Conservation (phyloP, 2,113 vertebrate species). For the Struthio camelus region DNA sequence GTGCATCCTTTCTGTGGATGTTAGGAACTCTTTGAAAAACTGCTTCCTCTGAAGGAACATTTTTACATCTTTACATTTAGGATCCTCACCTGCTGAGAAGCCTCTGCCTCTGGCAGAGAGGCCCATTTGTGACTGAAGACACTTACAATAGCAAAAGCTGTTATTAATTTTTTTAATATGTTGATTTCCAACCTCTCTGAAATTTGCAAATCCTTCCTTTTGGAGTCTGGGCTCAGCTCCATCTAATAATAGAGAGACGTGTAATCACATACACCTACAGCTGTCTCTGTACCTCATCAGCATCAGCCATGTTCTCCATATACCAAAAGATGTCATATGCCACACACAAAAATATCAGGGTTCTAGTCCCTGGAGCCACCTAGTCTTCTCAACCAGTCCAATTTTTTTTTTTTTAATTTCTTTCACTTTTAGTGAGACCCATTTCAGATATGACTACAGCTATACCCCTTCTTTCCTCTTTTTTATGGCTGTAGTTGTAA, state of each 20-base stretch:
- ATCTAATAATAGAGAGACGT: background rate
- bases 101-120: background rate
- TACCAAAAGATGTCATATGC: background rate
- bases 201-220: background rate
- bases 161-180: background rate
- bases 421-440: background rate
- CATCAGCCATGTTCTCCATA: background rate
- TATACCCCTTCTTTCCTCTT: background rate
- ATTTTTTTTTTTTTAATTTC: background rate
- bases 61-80: background rate
- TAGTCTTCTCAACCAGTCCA: background rate
- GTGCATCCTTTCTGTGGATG: rapidly evolving
- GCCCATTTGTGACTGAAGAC: background rate
- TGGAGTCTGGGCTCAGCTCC: background rate
- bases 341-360: background rate
- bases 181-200: background rate
- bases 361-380: background rate
- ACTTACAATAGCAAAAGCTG: background rate
- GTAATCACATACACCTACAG: background rate
- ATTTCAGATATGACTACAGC: background rate
- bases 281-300: background rate
- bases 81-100: background rate
- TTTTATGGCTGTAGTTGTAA: background rate
- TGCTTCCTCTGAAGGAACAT: background rate
- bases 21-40: background rate